A percentile compares a stretch with the other conserved stretches of the same genome.
These are phyloP conservation scores for Sarcophaga peregrina DNA, from an alignment of 1,140 invertebrate genomes.

Conservation along the genomic window DNA sequence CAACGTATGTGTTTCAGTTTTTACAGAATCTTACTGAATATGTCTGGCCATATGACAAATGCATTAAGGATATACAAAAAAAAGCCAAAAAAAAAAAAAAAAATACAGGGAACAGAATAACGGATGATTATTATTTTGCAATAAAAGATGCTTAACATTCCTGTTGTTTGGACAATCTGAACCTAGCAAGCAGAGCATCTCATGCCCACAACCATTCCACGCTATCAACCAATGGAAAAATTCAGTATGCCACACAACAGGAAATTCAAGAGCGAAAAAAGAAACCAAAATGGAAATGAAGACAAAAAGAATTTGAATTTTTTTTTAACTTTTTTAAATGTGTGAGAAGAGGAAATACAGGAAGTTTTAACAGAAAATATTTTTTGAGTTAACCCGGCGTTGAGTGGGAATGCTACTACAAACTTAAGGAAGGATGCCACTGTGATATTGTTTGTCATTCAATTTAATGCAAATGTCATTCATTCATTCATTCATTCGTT, in stretches of 20 bases:
- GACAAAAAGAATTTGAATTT: too few relatives aligned
- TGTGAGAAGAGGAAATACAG: neutral
- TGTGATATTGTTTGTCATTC: neutral
- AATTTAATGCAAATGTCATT: constrained; percentile 42
- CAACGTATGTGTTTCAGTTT: too few relatives aligned
- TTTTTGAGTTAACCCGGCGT: neutral
- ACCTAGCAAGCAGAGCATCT: neutral
- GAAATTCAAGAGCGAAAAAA: neutral
- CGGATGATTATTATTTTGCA: too few relatives aligned
- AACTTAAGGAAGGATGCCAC: constrained; percentile 4
- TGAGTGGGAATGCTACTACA: neutral
- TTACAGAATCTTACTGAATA: neutral
- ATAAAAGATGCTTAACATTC: too few relatives aligned
- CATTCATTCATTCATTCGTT: constrained; percentile 37
- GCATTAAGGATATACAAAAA: constrained; percentile 20
- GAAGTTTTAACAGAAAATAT: neutral
- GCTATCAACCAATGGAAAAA: neutral
- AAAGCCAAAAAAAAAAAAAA: too few relatives aligned
- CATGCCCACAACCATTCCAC: too few relatives aligned
- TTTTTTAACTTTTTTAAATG: too few relatives aligned
- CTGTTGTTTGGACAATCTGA: too few relatives aligned
- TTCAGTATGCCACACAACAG: neutral
- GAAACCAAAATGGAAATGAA: too few relatives aligned
- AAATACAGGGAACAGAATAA: too few relatives aligned
- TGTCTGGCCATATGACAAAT: constrained; percentile 16